Evolutionary conservation across 1,140 invertebrate genomes (phyloP).

Genomic region (Panagrolaimus sp.): DNA sequence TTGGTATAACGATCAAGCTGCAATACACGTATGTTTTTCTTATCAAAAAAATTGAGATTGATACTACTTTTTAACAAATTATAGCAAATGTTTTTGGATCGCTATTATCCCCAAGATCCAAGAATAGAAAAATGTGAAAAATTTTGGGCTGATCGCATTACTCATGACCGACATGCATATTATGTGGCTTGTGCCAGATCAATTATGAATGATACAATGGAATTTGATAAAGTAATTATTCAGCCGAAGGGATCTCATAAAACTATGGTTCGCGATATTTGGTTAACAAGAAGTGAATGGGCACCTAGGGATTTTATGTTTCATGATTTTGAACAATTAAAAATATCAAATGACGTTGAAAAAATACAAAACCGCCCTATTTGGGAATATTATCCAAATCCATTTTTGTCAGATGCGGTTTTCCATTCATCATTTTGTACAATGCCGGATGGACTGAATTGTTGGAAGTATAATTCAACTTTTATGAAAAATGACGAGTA

Average conservation of each 20-base stretch:
- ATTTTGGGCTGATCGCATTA: slow-evolving; percentile 19
- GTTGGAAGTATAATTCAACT: too few relatives aligned
- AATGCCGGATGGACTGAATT: too few relatives aligned
- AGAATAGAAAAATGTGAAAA: slow-evolving; percentile 32
- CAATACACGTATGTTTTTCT: slow-evolving; percentile 34
- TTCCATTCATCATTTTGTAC: too few relatives aligned
- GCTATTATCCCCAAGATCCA: not conserved
- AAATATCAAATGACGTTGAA: too few relatives aligned
- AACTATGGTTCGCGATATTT: slow-evolving; percentile 40
- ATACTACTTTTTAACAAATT: not conserved
- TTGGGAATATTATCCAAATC: too few relatives aligned
- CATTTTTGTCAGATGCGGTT: too few relatives aligned
- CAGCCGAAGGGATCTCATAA: slow-evolving; percentile 12
- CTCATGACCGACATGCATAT: slow-evolving; percentile 28
- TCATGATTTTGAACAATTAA: slow-evolving; percentile 26
- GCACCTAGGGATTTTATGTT: slow-evolving; percentile 22
- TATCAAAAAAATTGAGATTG: not conserved
- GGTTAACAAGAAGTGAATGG: slow-evolving; percentile 37
- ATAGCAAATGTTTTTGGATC: slow-evolving; percentile 9
- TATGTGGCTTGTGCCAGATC: slow-evolving; percentile 38
- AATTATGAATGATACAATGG: slow-evolving; percentile 30
- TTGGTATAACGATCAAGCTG: slow-evolving; percentile 44
- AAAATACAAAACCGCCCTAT: too few relatives aligned
- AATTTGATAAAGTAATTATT: slow-evolving; percentile 20
- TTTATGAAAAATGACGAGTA: too few relatives aligned